Evolutionary conservation across 2,113 vertebrate genomes (phyloP).

Genomic region (Progne subis): DNA sequence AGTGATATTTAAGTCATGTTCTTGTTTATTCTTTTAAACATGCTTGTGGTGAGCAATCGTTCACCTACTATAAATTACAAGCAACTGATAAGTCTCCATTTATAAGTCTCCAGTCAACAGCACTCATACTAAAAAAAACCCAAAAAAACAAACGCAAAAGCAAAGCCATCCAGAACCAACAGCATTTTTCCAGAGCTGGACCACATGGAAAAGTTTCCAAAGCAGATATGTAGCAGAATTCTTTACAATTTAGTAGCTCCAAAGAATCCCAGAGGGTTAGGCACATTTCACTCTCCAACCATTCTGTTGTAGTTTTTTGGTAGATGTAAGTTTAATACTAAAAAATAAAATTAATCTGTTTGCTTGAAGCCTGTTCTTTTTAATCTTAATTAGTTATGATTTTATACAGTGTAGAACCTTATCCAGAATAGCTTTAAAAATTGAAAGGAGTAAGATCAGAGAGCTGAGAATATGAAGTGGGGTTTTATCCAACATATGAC

Average conservation of each 20-base stretch:
- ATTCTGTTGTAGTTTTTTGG: background rate
- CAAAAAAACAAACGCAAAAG: background rate
- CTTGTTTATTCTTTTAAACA: constrained; percentile 21
- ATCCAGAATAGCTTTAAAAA: constrained; percentile 63
- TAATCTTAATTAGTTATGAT: constrained; percentile 63
- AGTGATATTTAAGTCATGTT: constrained; percentile 29
- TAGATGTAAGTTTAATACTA: constrained; percentile 40
- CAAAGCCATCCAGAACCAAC: constrained; percentile 41
- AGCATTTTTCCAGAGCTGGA: constrained; percentile 52
- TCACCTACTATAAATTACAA: constrained; percentile 64
- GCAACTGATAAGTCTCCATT: constrained; percentile 41
- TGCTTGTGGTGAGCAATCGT: background rate
- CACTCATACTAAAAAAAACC: background rate
- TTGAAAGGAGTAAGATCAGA: constrained; percentile 60
- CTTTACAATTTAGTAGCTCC: constrained; percentile 16
- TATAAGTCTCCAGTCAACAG: constrained; percentile 32
- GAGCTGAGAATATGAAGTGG: constrained; percentile 40
- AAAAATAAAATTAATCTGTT: background rate
- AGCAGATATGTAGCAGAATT: constrained; percentile 33
- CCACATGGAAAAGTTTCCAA: constrained; percentile 34
- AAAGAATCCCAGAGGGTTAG: constrained; percentile 8
- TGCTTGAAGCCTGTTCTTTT: constrained; percentile 56
- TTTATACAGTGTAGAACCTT: constrained; percentile 59
- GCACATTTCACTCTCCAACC: constrained; percentile 17
- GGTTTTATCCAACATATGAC: constrained; percentile 58